These are phyloP conservation scores for Pyrrhia umbra DNA, from an alignment of 2,888 invertebrate species.

Conservation along the genomic window DNA sequence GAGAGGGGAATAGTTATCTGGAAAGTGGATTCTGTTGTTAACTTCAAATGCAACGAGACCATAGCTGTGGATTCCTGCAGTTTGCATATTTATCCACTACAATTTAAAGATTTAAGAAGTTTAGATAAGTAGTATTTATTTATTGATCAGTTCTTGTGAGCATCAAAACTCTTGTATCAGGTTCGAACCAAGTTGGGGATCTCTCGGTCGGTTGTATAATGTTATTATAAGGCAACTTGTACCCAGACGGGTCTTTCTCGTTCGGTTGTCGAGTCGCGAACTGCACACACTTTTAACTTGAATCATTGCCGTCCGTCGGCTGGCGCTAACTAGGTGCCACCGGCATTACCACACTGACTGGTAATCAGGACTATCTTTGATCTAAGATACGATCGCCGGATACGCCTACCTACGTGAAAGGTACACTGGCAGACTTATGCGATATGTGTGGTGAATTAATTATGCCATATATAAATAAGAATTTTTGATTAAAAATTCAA, in stretches of 20 bases:
- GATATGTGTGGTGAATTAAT: constrained; percentile 40
- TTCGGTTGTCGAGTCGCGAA: constrained; percentile 67
- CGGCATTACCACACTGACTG: constrained; percentile 62
- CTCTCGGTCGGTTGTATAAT: constrained; percentile 29
- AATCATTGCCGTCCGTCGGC: constrained; percentile 63
- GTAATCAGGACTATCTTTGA: constrained; percentile 61
- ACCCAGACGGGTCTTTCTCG: constrained; percentile 72
- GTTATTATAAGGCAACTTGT: constrained; percentile 64
- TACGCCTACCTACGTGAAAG: constrained; percentile 55
- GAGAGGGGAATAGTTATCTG: constrained; percentile 34
- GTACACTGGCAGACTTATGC: constrained; percentile 42
- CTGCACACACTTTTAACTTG: constrained; percentile 51
- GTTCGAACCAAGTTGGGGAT: constrained; percentile 4
- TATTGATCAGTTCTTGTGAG: background rate
- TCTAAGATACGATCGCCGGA: constrained; percentile 61
- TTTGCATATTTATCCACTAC: constrained; percentile 12
- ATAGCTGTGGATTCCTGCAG: constrained; percentile 7
- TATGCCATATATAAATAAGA: constrained; percentile 21
- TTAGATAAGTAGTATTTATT: background rate
- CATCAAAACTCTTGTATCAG: constrained; percentile 12
- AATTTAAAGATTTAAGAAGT: constrained; percentile 7
- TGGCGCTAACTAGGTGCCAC: constrained; percentile 71
- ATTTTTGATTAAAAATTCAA: constrained; percentile 40
- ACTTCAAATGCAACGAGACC: constrained; percentile 20
- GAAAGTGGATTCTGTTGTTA: constrained; percentile 18